Base-by-base conservation (phyloP, 1,140 invertebrate species). In the Elymnias hypermnestra region DNA sequence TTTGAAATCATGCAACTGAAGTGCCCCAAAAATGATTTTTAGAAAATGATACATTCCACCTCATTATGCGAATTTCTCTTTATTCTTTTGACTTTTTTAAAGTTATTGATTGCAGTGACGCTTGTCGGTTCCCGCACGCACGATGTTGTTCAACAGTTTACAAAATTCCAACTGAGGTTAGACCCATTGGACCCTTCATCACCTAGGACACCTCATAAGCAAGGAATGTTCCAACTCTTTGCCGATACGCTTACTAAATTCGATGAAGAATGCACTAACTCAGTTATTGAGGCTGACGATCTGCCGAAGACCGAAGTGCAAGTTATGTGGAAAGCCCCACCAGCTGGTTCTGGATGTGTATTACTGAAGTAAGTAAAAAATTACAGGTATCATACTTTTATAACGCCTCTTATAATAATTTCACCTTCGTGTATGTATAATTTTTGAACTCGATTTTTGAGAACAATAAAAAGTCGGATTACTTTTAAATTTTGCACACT, bases 301-400 rank as follows among this genome's bases (percentile, higher is more conserved):
- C 82, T 91, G 49, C 91, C 92, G 1, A 97, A 97, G 79, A 93
- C 92, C 0, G 94, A 97, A 77, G 91, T 97, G 2, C 93, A 95
- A 68, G 94, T 96, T 31, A 92, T 96, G 89, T 98, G 96, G 96
- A 93, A 91, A 31, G 95, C 96, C 1, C 95, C 95, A 1, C 90
- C 90, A 5, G 72, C 90, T 0, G 94, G 94, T 3, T 94, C 94
- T 1, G 95, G 95, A 42, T 98, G 96, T 70, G 91, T 98, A 10
- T 87, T 91, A 43, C 89, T 96, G 81, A 93, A 90, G 92, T 93
- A 68, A 86, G 76, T 62, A 6, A n/a, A n/a, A n/a, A n/a, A n/a
- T n/a, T n/a, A n/a, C n/a, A n/a, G n/a, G n/a, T n/a, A n/a, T n/a
- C n/a, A n/a, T n/a, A n/a, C n/a, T n/a, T n/a, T n/a, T n/a, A n/a